phyloP scores from a whole-genome alignment of 2,113 vertebrate genomes.

The Sceloporus tristichus region DNA sequence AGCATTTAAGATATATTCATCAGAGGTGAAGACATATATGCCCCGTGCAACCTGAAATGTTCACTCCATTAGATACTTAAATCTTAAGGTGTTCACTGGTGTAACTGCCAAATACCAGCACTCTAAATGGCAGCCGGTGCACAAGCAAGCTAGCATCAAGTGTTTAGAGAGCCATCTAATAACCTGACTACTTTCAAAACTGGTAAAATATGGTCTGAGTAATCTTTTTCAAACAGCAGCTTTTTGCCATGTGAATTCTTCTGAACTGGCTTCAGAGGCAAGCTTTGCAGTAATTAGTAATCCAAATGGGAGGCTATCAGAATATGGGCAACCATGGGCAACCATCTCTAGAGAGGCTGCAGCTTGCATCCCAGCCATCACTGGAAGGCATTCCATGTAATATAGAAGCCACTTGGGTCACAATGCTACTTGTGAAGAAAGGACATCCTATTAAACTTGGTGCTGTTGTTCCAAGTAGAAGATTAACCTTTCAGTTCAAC shows the following conservation, averaged over 20 bases:
- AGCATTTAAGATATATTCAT: no score
- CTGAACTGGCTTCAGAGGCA: neutral
- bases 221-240: neutral
- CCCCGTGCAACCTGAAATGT: no score
- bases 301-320: neutral
- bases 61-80: neutral
- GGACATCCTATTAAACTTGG: neutral
- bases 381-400: neutral
- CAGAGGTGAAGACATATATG: no score
- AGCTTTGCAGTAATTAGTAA: neutral
- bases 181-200: neutral
- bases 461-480: neutral
- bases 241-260: neutral
- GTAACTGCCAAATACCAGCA: neutral
- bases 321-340: neutral
- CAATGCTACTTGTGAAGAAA: neutral
- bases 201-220: neutral
- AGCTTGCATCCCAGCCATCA: neutral
- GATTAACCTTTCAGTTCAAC: neutral
- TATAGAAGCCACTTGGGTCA: neutral
- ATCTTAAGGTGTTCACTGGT: neutral
- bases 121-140: no score
- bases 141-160: neutral
- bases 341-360: neutral
- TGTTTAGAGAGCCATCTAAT: neutral